A percentile compares a stretch with the other conserved stretches of the same genome.
phyloP scores from a whole-genome alignment of 2,888 invertebrate genomes.

The Sarcophaga variegata region DNA sequence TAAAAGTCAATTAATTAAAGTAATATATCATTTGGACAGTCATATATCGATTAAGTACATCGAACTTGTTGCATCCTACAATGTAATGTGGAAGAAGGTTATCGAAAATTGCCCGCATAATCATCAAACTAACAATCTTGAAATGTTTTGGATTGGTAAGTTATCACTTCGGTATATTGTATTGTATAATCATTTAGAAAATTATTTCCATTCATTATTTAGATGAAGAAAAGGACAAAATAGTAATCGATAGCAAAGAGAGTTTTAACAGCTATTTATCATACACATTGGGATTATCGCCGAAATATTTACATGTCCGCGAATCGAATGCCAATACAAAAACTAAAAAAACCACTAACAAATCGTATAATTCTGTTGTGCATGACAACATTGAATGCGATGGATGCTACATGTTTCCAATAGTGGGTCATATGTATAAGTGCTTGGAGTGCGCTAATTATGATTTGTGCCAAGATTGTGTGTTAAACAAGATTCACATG shows the following conservation, averaged over 20 bases:
- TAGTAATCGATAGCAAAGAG: constrained; percentile 76
- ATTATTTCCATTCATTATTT: neutral
- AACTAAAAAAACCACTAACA: constrained; percentile 11
- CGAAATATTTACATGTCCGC: constrained; percentile 72
- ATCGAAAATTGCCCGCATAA: too few species aligned
- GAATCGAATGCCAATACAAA: constrained; percentile 2
- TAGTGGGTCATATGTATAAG: constrained; percentile 92
- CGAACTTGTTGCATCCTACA: too few species aligned
- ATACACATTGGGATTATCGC: constrained; percentile 73
- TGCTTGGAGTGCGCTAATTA: constrained; percentile 91
- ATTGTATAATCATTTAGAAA: too few species aligned
- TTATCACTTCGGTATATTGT: too few species aligned
- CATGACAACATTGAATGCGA: constrained; percentile 86
- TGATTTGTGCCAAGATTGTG: constrained; percentile 91
- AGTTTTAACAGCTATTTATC: constrained; percentile 72
- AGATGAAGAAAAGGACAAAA: constrained; percentile 79
- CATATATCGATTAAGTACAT: rapidly evolving
- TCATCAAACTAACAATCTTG: too few species aligned
- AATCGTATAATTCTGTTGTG: constrained; percentile 71
- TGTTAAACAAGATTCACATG: constrained; percentile 86
- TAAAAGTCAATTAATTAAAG: too few species aligned
- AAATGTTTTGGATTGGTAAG: too few species aligned
- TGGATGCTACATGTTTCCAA: constrained; percentile 84
- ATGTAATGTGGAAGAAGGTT: too few species aligned
- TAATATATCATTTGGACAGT: too few species aligned